Conservation (phyloP, 2,797 vertebrate genomes). For the Malurus splendens region DNA sequence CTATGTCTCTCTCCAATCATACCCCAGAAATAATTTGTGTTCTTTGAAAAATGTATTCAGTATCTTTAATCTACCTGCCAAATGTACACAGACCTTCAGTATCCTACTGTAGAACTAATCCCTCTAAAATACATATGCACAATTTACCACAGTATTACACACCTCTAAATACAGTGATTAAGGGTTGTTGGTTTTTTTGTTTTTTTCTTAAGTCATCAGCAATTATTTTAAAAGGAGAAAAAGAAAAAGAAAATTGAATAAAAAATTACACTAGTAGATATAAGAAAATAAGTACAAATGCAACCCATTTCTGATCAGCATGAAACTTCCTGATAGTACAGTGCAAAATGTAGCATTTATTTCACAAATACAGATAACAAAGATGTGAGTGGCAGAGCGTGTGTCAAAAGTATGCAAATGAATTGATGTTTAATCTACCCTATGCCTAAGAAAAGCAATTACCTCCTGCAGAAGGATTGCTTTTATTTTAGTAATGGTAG, state of each 20-base stretch:
- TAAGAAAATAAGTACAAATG: not conserved
- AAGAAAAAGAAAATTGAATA: not conserved
- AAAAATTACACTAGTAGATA: not conserved
- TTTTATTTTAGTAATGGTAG: slow-evolving; percentile 25
- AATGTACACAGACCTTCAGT: not conserved
- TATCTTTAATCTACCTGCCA: not conserved
- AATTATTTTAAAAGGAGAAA: not conserved
- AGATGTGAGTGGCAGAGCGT: not conserved
- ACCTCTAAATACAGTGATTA: not conserved
- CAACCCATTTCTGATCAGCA: not conserved
- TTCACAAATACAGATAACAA: not conserved
- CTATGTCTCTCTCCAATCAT: not conserved
- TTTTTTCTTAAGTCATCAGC: not conserved
- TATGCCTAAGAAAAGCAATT: slow-evolving; percentile 17
- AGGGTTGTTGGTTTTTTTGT: too few species aligned
- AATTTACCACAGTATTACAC: not conserved
- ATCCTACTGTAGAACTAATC: not conserved
- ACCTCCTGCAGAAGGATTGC: slow-evolving; percentile 1
- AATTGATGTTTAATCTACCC: slow-evolving; percentile 28
- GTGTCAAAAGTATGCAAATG: slow-evolving; percentile 7
- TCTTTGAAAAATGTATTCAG: not conserved
- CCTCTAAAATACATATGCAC: not conserved
- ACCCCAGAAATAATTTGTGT: not conserved
- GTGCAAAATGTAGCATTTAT: not conserved
- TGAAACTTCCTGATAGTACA: not conserved